Evolutionary conservation across 1,140 invertebrate genomes (phyloP), one percentile per base, ranked within the genome.

Genomic region (Drosophila tristis): DNA sequence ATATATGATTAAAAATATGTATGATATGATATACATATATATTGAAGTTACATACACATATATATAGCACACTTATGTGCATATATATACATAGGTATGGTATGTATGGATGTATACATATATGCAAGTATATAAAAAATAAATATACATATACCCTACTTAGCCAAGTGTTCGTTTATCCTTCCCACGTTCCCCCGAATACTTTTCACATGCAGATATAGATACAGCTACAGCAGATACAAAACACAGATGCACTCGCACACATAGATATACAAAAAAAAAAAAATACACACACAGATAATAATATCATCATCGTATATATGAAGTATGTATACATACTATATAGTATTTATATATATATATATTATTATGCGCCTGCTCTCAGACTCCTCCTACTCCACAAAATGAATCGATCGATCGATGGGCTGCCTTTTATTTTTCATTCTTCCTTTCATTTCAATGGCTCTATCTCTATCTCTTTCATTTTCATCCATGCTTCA

Each of bases 71-170:
- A 31, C 39, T 58, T 58, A 59, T 63, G 56, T 51, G 26, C 42
- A 58, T 74, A 65, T 53, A 74, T 43, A 67, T 67, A 72, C 57
- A 72, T 31, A 9, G 2, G 57, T 44, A 74, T 20, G 58, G 59
- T 45, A 67, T 44, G 47, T 29, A 51, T 23, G 39, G 4, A 64
- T 64, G 61, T 49, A 74, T 63, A 59, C 50, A 67, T 50, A 47
- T 29, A 51, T 31, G 44, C 42, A 53, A 48, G 45, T 39, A 72
- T 13, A 59, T 66, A 73, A 61, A 60, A 61, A 39, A 39, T 39
- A 85, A 84, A 85, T 85, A 85, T 85, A 85, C 85, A 86, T 85
- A 79, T 79, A 86, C 53, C 77, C 81, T 85, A 85, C 82, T 86
- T 86, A 80, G 63, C 73, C 79, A 80, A 80, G 49, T 61, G 43